These are phyloP conservation scores for Channallabes apus DNA, from an alignment of 2,797 vertebrate species.

Conservation along the genomic window DNA sequence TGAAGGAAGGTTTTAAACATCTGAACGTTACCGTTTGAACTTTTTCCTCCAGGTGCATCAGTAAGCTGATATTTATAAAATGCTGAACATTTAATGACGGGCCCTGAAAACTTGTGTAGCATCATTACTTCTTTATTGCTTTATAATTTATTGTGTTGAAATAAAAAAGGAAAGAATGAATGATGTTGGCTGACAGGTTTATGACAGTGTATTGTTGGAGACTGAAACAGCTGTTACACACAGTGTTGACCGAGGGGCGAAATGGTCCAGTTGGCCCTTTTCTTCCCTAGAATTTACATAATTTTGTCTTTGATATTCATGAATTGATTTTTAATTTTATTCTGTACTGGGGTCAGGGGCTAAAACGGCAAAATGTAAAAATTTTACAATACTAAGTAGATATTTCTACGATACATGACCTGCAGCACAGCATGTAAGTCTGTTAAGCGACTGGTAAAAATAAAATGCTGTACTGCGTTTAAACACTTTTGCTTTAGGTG, in stretches of 20 bases:
- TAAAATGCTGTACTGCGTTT: not conserved
- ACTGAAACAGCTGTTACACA: not conserved
- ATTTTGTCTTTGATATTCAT: not conserved
- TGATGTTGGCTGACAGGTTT: not conserved
- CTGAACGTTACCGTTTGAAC: too few relatives aligned
- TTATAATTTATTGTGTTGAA: not conserved
- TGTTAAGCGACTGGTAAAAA: not conserved
- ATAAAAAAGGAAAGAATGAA: not conserved
- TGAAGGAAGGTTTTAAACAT: not conserved
- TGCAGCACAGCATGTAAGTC: not conserved
- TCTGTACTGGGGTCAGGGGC: not conserved
- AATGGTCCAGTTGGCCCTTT: not conserved
- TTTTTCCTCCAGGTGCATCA: not conserved
- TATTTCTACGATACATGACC: not conserved
- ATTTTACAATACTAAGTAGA: not conserved
- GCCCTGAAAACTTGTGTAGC: not conserved
- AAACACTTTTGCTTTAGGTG: not conserved
- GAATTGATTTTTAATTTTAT: not conserved
- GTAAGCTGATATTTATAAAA: not conserved
- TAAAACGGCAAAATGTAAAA: not conserved
- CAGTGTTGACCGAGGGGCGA: conserved; percentile 12
- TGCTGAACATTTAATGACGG: not conserved
- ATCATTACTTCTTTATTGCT: not conserved
- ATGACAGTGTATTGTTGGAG: conserved; percentile 13
- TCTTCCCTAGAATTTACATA: not conserved